These are phyloP conservation scores for Microtus montanus DNA, from an alignment of 2,113 vertebrate species.

Conservation along the genomic window DNA sequence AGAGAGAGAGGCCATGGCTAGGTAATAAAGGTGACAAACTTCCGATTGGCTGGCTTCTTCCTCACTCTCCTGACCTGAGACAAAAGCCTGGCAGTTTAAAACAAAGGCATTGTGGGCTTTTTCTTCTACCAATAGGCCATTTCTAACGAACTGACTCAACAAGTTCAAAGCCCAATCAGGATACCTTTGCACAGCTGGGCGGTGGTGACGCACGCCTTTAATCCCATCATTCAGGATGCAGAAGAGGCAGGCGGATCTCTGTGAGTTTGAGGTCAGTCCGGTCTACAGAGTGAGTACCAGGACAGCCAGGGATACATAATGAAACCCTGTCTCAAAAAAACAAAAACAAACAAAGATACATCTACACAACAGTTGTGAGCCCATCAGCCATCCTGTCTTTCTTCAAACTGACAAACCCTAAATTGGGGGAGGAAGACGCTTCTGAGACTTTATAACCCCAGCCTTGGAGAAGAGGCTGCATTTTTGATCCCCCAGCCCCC, in stretches of 20 bases:
- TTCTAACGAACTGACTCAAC: not conserved
- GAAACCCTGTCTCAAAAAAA: too few relatives aligned
- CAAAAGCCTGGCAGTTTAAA: not conserved
- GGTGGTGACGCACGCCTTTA: too few relatives aligned
- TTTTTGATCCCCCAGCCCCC: not conserved
- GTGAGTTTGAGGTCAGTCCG: too few relatives aligned
- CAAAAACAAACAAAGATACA: not conserved
- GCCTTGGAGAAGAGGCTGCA: not conserved
- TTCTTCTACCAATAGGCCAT: not conserved
- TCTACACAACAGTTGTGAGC: not conserved
- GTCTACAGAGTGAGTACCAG: too few relatives aligned
- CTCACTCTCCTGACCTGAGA: not conserved
- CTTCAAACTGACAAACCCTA: not conserved
- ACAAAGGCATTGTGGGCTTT: not conserved
- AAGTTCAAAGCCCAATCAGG: not conserved
- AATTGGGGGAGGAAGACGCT: not conserved
- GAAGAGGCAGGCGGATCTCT: too few relatives aligned
- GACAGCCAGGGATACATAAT: too few relatives aligned
- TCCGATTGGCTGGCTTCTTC: not conserved
- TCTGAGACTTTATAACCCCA: not conserved
- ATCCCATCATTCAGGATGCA: too few relatives aligned
- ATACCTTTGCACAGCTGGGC: not conserved
- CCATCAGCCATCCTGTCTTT: not conserved
- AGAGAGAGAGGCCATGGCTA: not conserved
- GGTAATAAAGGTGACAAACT: not conserved